phyloP scores from a whole-genome alignment of 2,797 vertebrate species.

The Astyanax mexicanus region DNA sequence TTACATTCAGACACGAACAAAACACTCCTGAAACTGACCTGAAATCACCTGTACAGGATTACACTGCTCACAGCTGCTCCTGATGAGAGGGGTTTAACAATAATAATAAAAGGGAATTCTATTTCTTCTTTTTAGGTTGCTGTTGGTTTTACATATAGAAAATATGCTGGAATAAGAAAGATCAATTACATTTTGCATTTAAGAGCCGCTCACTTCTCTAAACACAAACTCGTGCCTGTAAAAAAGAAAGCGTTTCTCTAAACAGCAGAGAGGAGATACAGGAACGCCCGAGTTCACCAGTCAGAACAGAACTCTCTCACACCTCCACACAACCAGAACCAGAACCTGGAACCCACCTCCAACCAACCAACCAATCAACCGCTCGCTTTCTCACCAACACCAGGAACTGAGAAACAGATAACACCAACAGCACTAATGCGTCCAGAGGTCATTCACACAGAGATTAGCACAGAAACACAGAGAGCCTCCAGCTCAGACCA shows the following conservation, averaged over 20 bases:
- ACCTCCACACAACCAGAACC: neutral
- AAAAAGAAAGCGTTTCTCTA: neutral
- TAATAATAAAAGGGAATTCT: too few species aligned
- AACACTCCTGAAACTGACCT: neutral
- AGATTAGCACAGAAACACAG: neutral
- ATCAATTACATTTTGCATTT: too few species aligned
- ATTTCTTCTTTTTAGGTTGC: too few species aligned
- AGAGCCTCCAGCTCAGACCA: too few species aligned
- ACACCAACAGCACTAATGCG: neutral
- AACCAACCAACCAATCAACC: neutral
- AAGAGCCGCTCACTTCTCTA: neutral
- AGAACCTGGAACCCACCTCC: too few species aligned
- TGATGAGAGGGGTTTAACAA: too few species aligned
- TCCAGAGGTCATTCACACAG: neutral
- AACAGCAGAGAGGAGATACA: neutral
- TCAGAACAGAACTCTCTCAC: neutral
- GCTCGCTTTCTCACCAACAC: neutral
- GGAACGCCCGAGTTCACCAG: constrained; percentile 4
- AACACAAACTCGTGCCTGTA: neutral
- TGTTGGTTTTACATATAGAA: too few species aligned
- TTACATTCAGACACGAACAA: neutral
- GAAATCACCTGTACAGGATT: too few species aligned
- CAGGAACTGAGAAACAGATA: neutral
- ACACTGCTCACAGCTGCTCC: too few species aligned
- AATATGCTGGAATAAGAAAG: too few species aligned